Conservation (phyloP, 2,113 vertebrate genomes). For the Ptyas mucosa region DNA sequence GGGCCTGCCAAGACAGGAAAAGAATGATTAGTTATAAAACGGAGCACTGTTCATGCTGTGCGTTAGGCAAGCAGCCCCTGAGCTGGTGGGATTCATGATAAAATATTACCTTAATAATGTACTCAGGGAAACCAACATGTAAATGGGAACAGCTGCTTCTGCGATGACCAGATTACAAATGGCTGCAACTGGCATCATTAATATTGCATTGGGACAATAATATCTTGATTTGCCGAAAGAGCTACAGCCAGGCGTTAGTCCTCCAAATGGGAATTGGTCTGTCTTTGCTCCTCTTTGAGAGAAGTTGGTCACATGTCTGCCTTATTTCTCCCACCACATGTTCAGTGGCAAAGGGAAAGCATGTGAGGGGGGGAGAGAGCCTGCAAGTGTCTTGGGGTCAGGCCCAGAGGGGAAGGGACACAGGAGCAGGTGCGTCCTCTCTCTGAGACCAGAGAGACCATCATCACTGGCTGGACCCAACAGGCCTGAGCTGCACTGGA, state of each 20-base stretch:
- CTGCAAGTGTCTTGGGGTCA: slow-evolving; percentile 28
- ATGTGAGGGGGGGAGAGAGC: too few species aligned
- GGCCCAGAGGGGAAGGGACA: slow-evolving; percentile 34
- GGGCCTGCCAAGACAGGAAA: slow-evolving; percentile 41
- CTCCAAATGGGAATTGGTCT: background rate
- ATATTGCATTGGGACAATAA: slow-evolving; percentile 51
- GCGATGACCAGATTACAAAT: slow-evolving; percentile 52
- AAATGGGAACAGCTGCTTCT: slow-evolving; percentile 54
- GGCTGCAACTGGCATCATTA: slow-evolving; percentile 43
- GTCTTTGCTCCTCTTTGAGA: background rate
- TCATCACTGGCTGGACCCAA: too few species aligned
- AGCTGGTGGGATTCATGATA: slow-evolving; percentile 39
- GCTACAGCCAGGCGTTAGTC: slow-evolving; percentile 19
- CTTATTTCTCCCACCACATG: background rate
- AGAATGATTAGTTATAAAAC: slow-evolving; percentile 48
- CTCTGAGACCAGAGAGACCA: background rate
- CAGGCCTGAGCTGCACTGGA: background rate
- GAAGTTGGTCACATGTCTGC: background rate
- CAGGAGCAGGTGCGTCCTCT: background rate
- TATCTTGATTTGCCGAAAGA: slow-evolving; percentile 42
- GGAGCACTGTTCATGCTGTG: slow-evolving; percentile 8
- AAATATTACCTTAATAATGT: slow-evolving; percentile 60
- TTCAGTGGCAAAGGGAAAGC: background rate
- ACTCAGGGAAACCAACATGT: slow-evolving; percentile 47
- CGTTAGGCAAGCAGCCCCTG: slow-evolving; percentile 47